Evolutionary conservation across 2,113 vertebrate genomes (phyloP), one percentile per base, ranked within the genome.

Genomic region (Phasianus colchicus): DNA sequence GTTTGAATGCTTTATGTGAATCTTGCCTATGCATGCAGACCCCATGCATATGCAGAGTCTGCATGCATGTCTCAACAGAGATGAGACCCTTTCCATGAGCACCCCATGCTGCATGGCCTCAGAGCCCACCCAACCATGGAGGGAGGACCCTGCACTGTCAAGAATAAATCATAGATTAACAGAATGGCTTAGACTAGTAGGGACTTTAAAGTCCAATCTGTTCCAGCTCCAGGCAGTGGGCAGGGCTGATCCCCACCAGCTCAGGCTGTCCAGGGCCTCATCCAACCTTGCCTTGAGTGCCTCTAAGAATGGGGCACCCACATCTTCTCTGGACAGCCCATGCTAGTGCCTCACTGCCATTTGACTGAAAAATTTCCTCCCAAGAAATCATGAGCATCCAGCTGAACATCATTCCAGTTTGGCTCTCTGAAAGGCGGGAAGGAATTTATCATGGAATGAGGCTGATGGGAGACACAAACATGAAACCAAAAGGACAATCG

Each of bases 41-140:
- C 22, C 8, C 1, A 18, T 15, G 3, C 45, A 4, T 2, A 7
- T 10, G 4, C 18, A 0, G 1, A 24, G 8, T 4, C 15, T 21
- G 38, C 3, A 2, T 3, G 38, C 3, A 10, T 18, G 38, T 40
- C 38, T 17, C 27, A 11, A 16, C 61, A 40, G 25, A 71, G 25
- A 36, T 14, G 1, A 70, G 22, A 43, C 6, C 18, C 10, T 54
- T 57, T 66, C 30, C 8, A n/a, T 8, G 30, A 57, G 30, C 55
- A 57, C 30, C 17, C 10, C 30, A 58, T 5, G 11, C 55, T 58
- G 32, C 11, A n/a, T n/a, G 11, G 6, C 55, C 32, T n/a, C 32
- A 58, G 18, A n/a, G 30, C 30, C 55, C 30, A 19, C 19, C 10
- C 6, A 20, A 19, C 55, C 55, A 12, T 4, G 6, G 11, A n/a